Percentiles rank a stretch among this genome's conserved stretches.
phyloP scores from a whole-genome alignment of 2,888 invertebrate species.

The Celastrina argiolus region DNA sequence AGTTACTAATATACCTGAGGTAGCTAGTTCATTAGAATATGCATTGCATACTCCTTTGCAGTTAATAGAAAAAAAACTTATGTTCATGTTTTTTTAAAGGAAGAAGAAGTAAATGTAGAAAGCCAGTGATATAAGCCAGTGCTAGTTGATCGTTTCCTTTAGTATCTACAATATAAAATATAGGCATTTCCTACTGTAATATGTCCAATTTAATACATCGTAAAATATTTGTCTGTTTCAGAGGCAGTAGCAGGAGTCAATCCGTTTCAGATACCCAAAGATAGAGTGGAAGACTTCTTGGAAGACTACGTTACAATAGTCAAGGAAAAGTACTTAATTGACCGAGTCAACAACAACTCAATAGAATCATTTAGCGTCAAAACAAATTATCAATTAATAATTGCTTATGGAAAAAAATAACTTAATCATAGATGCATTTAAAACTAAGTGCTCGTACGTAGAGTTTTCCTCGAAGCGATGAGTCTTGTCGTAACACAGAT shows the following conservation, averaged over 20 bases:
- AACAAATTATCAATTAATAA: slow-evolving; percentile 36
- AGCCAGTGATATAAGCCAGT: too few species aligned
- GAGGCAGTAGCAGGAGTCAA: slow-evolving; percentile 79
- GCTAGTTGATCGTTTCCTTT: too few species aligned
- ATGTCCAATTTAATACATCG: neutral
- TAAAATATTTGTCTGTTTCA: slow-evolving; percentile 45
- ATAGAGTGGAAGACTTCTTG: slow-evolving; percentile 42
- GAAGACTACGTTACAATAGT: slow-evolving; percentile 73
- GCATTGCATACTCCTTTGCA: too few species aligned
- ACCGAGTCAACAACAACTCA: slow-evolving; percentile 53
- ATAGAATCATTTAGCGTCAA: slow-evolving; percentile 48
- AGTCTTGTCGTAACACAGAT: neutral
- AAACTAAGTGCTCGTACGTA: neutral
- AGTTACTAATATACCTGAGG: too few species aligned
- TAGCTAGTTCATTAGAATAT: too few species aligned
- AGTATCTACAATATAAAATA: too few species aligned
- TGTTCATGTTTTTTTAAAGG: too few species aligned
- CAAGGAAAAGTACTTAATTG: slow-evolving; percentile 58
- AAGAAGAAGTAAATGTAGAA: too few species aligned
- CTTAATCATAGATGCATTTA: neutral
- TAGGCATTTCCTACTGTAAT: neutral
- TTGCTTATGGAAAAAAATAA: slow-evolving; percentile 37
- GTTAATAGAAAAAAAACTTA: too few species aligned
- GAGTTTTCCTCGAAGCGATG: neutral
- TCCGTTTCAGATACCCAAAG: slow-evolving; percentile 45